These are phyloP conservation scores for Crocidura indochinensis DNA, from an alignment of 2,797 vertebrate species.

Conservation along the genomic window DNA sequence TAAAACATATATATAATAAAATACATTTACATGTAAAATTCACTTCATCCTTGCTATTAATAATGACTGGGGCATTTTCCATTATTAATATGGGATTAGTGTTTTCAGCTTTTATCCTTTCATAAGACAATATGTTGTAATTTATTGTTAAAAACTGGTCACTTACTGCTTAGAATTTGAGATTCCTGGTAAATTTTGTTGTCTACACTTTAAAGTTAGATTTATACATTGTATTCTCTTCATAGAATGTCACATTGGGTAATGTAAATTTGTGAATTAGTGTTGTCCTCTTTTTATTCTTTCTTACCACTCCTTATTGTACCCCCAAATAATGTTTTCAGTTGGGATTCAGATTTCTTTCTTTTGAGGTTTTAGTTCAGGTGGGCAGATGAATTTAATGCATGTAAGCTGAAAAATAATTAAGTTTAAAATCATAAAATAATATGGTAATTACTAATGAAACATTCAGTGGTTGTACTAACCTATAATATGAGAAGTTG, in stretches of 20 bases:
- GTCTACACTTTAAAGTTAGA: not conserved
- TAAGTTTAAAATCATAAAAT: not conserved
- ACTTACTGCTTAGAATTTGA: not conserved
- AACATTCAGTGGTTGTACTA: not conserved
- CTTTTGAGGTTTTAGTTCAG: conserved; percentile 5
- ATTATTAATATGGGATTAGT: not conserved
- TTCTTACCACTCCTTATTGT: no score
- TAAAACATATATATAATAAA: conserved; percentile 17
- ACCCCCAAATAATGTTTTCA: not conserved
- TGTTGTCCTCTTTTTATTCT: not conserved
- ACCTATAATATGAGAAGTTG: not conserved
- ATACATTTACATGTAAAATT: conserved; percentile 19
- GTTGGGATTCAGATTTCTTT: conserved; percentile 12
- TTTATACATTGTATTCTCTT: not conserved
- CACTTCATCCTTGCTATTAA: not conserved
- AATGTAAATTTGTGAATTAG: conserved; percentile 38
- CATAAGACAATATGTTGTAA: not conserved
- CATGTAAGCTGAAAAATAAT: not conserved
- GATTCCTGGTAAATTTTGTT: not conserved
- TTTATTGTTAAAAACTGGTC: not conserved
- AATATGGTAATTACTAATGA: not conserved
- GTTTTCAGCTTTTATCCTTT: conserved; percentile 23
- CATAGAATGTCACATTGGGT: not conserved
- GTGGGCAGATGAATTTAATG: not conserved
- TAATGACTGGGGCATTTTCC: not conserved